Evolutionary conservation across 1,140 invertebrate species (phyloP).

Genomic region (Antheraea mylitta): DNA sequence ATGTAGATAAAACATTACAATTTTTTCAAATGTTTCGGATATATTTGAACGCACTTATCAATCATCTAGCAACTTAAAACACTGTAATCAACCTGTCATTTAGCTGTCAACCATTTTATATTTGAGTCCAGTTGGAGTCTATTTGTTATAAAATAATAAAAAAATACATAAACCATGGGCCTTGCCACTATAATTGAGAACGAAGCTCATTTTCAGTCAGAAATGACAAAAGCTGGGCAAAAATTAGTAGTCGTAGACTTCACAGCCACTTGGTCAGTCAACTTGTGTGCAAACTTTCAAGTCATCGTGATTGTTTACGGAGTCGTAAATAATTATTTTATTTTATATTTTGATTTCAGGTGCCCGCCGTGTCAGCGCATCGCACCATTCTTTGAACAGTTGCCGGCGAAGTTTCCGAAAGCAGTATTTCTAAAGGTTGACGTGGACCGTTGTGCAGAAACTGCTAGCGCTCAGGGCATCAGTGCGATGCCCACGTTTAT

Average conservation of each 20-base stretch:
- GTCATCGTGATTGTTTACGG: constrained; percentile 42
- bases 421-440: constrained; percentile 98
- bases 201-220: constrained; percentile 90
- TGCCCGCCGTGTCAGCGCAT: constrained; percentile 97
- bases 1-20: no score
- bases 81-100: neutral
- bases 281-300: constrained; percentile 37
- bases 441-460: constrained; percentile 93
- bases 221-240: constrained; percentile 88
- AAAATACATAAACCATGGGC: constrained; percentile 56
- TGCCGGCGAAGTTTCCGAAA: constrained; percentile 91
- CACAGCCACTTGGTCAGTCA: constrained; percentile 90
- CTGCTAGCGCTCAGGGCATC: constrained; percentile 91
- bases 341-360: constrained; percentile 78
- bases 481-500: constrained; percentile 99
- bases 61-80: no score
- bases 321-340: constrained; percentile 17
- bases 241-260: constrained; percentile 98
- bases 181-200: constrained; percentile 78
- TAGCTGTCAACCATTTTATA: constrained; percentile 48
- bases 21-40: no score
- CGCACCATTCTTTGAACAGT: constrained; percentile 92
- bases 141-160: constrained; percentile 24
- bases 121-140: constrained; percentile 43
- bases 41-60: no score